A percentile compares a stretch with the other conserved stretches of the same genome.
phyloP scores from a whole-genome alignment of 2,797 vertebrate genomes.

The Ataeniobius toweri region DNA sequence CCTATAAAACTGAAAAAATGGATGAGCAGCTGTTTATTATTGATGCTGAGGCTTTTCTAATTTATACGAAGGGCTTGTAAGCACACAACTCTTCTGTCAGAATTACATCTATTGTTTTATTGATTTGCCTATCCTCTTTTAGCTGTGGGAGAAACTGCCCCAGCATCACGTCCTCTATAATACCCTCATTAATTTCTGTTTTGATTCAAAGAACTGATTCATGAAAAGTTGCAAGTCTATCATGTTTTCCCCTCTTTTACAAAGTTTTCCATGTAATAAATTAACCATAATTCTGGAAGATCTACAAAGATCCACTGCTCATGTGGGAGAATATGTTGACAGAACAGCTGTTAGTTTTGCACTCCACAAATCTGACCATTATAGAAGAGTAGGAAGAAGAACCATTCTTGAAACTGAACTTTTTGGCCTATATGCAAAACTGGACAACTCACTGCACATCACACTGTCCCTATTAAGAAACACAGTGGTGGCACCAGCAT shows the following conservation, averaged over 20 bases:
- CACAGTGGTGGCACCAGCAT: not conserved
- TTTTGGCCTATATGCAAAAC: too few species aligned
- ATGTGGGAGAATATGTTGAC: not conserved
- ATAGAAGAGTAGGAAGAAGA: too few species aligned
- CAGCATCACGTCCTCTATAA: constrained; percentile 50
- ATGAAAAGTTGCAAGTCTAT: constrained; percentile 47
- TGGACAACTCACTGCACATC: too few species aligned
- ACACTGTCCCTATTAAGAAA: not conserved
- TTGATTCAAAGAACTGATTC: constrained; percentile 41
- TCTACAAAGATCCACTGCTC: not conserved
- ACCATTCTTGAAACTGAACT: too few species aligned
- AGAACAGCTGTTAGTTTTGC: not conserved
- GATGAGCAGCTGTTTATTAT: constrained; percentile 52
- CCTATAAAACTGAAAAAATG: constrained; percentile 46
- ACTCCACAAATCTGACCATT: not conserved
- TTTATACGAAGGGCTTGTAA: constrained; percentile 50
- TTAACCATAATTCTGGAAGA: not conserved
- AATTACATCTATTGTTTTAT: constrained; percentile 73
- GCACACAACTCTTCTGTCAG: constrained; percentile 45
- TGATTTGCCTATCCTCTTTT: constrained; percentile 62
- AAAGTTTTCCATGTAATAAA: not conserved
- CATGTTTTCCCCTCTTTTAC: constrained; percentile 19
- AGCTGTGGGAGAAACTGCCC: constrained; percentile 56
- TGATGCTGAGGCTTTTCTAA: constrained; percentile 69
- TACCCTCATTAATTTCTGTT: constrained; percentile 49